A percentile compares a stretch with the other conserved stretches of the same genome.
Conservation (phyloP, 2,113 vertebrate genomes). For the Sialia sialis region DNA sequence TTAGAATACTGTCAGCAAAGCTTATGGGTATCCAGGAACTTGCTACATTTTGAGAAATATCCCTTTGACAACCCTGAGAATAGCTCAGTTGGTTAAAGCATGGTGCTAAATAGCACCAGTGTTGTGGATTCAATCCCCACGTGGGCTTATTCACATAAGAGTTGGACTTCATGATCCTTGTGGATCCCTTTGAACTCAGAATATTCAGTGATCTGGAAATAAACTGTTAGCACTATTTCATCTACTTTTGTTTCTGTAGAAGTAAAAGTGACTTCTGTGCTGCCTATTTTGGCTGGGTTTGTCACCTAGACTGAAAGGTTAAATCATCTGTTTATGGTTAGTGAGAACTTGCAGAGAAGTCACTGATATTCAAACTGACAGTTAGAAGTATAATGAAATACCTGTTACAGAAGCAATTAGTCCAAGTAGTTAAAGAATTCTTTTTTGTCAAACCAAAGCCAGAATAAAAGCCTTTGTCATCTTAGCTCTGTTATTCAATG, state of each 20-base stretch:
- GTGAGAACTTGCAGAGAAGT: background rate
- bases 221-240: background rate
- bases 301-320: background rate
- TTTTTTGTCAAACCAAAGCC: background rate
- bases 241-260: background rate
- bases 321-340: background rate
- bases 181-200: background rate
- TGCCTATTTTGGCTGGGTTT: background rate
- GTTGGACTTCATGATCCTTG: background rate
- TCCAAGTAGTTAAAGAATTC: background rate
- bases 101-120: background rate
- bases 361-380: background rate
- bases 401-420: background rate
- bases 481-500: background rate
- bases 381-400: background rate
- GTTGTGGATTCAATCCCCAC: background rate
- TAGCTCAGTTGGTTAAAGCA: background rate
- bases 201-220: background rate
- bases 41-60: background rate
- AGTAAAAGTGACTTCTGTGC: background rate
- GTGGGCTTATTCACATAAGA: background rate
- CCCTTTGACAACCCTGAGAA: background rate
- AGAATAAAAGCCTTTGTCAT: background rate
- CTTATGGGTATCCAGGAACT: background rate
- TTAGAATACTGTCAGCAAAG: background rate